Percentiles rank a stretch among this genome's conserved stretches.
Conservation (phyloP, 2,113 vertebrate genomes). For the Ictalurus punctatus region DNA sequence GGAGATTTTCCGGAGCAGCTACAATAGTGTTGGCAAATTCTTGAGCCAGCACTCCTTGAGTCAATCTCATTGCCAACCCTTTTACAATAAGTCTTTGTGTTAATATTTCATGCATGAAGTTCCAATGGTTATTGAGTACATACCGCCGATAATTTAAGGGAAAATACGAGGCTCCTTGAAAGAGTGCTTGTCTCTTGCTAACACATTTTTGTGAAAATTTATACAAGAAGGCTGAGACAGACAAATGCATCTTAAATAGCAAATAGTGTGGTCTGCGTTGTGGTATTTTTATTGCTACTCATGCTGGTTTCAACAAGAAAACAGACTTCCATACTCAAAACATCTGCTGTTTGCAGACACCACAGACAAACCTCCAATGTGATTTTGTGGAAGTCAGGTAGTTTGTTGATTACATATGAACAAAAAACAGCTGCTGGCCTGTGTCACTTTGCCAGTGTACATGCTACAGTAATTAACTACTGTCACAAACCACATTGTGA, state of each 20-base stretch:
- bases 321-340: conserved; percentile 42
- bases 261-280: conserved; percentile 46
- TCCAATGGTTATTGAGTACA: conserved; percentile 48
- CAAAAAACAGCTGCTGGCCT: background rate
- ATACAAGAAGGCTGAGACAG: conserved; percentile 7
- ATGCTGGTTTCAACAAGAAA: conserved; percentile 43
- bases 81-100: conserved; percentile 40
- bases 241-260: conserved; percentile 35
- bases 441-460: conserved; percentile 13
- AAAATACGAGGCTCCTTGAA: conserved; percentile 5
- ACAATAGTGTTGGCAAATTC: conserved; percentile 56
- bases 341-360: conserved; percentile 38
- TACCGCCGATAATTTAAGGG: conserved; percentile 39
- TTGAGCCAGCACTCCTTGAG: conserved; percentile 41
- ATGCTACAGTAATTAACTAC: conserved; percentile 44
- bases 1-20: conserved; percentile 22
- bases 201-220: conserved; percentile 13
- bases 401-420: background rate
- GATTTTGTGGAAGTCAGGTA: conserved; percentile 21
- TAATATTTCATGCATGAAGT: conserved; percentile 50
- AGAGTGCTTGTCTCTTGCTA: background rate
- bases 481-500: conserved; percentile 54
- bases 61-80: conserved; percentile 58
- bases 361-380: conserved; percentile 16
- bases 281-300: conserved; percentile 50